Evolutionary conservation across 2,113 vertebrate genomes (phyloP).

Genomic region (Zingel zingel): DNA sequence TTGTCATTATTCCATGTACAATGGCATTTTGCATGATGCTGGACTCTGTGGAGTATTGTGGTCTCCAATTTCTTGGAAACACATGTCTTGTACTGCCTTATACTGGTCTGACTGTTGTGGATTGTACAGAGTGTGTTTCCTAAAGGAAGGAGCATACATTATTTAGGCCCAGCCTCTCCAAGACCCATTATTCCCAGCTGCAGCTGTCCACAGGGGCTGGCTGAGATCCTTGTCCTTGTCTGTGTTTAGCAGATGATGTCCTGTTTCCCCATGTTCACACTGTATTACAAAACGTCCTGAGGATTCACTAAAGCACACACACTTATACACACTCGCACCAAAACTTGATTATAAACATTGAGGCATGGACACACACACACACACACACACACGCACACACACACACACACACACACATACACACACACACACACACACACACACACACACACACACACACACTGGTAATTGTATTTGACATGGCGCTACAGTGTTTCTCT

Average conservation of each 20-base stretch:
- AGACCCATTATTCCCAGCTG: conserved; percentile 67
- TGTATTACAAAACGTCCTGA: conserved; percentile 66
- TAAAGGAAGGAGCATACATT: conserved; percentile 68
- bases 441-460: conserved; percentile 41
- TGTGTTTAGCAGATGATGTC: conserved; percentile 76
- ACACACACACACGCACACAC: too few relatives aligned
- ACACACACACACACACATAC: conserved; percentile 9
- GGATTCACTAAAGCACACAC: conserved; percentile 43
- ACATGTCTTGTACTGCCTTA: conserved; percentile 13
- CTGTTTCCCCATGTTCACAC: conserved; percentile 71
- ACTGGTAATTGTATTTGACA: conserved; percentile 70
- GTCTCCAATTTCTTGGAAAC: conserved; percentile 5
- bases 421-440: conserved; percentile 37
- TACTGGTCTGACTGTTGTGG: conserved; percentile 22
- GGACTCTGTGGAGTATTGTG: not conserved
- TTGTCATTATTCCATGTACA: too few relatives aligned
- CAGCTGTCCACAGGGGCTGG: conserved; percentile 50
- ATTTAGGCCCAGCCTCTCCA: conserved; percentile 72
- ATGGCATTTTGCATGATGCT: too few relatives aligned
- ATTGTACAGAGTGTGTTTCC: conserved; percentile 32
- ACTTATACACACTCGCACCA: conserved; percentile 16
- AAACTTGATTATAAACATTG: conserved; percentile 59
- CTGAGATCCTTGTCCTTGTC: conserved; percentile 64
- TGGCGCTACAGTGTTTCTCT: conserved; percentile 50
- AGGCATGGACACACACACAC: conserved; percentile 38